phyloP scores from a whole-genome alignment of 1,140 invertebrate species.

The Diachasmimorpha longicaudata region DNA sequence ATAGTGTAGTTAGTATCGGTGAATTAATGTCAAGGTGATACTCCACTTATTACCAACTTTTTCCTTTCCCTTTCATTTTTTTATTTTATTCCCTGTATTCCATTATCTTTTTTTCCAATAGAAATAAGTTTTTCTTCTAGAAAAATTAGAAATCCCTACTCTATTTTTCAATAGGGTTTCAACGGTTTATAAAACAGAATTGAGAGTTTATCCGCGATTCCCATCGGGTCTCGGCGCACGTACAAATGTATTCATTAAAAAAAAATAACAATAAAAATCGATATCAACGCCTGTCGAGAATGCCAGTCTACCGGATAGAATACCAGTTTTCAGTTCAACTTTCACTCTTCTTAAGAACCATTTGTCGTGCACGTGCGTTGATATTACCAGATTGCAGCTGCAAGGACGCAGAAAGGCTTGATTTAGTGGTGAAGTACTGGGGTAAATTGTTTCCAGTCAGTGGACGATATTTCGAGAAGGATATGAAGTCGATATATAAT shows the following conservation, averaged over 20 bases:
- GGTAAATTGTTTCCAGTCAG: background rate
- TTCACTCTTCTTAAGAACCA: conserved; percentile 47
- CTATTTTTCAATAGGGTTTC: too few relatives aligned
- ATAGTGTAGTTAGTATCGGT: background rate
- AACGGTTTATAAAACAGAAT: too few relatives aligned
- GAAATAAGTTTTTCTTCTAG: too few relatives aligned
- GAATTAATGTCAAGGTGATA: background rate
- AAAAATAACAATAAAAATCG: background rate
- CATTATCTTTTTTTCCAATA: too few relatives aligned
- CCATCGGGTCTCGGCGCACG: too few relatives aligned
- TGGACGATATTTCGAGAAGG: too few relatives aligned
- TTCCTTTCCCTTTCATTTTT: too few relatives aligned
- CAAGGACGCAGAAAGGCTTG: conserved; percentile 39
- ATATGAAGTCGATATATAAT: too few relatives aligned
- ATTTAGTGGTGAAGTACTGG: conserved; percentile 25
- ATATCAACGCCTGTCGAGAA: conserved; percentile 20
- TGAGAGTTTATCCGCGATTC: too few relatives aligned
- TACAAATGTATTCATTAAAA: background rate
- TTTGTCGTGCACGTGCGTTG: conserved; percentile 37
- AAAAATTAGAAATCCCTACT: too few relatives aligned
- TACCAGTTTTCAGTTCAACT: conserved; percentile 46
- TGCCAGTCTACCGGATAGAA: conserved; percentile 38
- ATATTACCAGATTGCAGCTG: conserved; percentile 31
- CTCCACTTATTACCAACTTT: background rate
- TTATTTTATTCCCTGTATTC: too few relatives aligned